phyloP scores from a whole-genome alignment of 2,113 vertebrate species.

The Sinocyclocheilus grahami region DNA sequence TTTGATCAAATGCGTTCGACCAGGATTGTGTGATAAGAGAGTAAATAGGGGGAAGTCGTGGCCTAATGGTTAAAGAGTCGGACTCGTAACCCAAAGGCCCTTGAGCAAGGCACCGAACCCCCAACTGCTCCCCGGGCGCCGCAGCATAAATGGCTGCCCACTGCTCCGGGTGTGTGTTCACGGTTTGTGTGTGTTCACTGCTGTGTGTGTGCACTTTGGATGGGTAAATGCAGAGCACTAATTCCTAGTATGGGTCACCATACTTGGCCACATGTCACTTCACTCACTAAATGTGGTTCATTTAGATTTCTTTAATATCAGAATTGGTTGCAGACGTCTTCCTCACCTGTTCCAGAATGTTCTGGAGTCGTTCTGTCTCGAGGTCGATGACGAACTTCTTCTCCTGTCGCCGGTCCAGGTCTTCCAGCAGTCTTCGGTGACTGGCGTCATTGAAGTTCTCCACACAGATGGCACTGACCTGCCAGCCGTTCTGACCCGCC shows the following conservation, averaged over 20 bases:
- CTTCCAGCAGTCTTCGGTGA: constrained; percentile 92
- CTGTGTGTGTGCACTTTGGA: too few species aligned
- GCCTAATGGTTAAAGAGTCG: too few species aligned
- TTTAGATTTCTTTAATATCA: neutral
- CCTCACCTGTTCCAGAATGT: constrained; percentile 94
- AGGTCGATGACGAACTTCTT: constrained; percentile 98
- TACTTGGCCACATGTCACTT: too few species aligned
- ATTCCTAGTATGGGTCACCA: too few species aligned
- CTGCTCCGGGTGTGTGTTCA: too few species aligned
- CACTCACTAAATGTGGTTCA: neutral
- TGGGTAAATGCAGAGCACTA: too few species aligned
- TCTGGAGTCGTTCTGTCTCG: constrained; percentile 95
- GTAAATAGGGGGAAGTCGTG: neutral
- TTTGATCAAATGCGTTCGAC: too few species aligned
- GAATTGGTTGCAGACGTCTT: neutral
- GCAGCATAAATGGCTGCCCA: too few species aligned
- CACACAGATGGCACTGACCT: constrained; percentile 98
- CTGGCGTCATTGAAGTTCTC: constrained; percentile 98
- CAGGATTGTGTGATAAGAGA: neutral
- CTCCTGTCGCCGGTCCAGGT: constrained; percentile 95
- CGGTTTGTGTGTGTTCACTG: too few species aligned
- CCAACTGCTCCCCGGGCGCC: too few species aligned
- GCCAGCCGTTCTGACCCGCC: constrained; percentile 98
- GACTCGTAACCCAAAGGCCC: too few species aligned
- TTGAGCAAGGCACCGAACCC: too few species aligned